These are phyloP conservation scores for Parapsyche elsis DNA, from an alignment of 1,140 invertebrate species.

Conservation along the genomic window DNA sequence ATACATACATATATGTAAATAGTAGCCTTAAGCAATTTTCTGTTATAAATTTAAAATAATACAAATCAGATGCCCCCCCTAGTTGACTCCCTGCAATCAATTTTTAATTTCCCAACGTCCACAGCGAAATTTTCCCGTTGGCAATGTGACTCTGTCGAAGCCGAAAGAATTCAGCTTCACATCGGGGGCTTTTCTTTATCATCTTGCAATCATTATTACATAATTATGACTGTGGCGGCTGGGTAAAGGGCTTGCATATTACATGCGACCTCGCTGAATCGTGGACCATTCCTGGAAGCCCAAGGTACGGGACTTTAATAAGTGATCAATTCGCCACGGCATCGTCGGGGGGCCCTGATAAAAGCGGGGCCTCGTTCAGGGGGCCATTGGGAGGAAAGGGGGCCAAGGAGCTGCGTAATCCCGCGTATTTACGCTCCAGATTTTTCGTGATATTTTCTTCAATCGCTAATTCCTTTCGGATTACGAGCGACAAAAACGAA, in stretches of 20 bases:
- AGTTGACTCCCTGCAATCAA: no score
- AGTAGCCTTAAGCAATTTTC: no score
- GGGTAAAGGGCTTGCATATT: neutral
- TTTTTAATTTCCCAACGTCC: no score
- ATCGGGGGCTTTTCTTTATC: neutral
- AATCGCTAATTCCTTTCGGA: constrained; percentile 4
- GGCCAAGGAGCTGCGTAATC: neutral
- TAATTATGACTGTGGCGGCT: neutral
- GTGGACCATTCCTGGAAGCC: neutral
- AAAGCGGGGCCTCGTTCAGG: no score
- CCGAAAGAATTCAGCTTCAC: no score
- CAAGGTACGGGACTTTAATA: neutral
- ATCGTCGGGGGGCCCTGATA: no score
- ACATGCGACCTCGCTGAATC: neutral
- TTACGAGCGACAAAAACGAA: neutral
- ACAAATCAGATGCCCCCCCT: no score
- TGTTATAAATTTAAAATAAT: no score
- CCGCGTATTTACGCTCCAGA: neutral
- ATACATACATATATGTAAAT: neutral
- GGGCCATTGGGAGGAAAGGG: neutral
- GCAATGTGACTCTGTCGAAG: no score
- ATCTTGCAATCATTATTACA: neutral
- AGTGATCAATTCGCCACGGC: neutral
- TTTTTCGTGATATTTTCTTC: neutral
- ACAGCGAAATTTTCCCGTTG: no score